Conservation (phyloP, 2,888 invertebrate genomes). For the Drosophila suboccidentalis region DNA sequence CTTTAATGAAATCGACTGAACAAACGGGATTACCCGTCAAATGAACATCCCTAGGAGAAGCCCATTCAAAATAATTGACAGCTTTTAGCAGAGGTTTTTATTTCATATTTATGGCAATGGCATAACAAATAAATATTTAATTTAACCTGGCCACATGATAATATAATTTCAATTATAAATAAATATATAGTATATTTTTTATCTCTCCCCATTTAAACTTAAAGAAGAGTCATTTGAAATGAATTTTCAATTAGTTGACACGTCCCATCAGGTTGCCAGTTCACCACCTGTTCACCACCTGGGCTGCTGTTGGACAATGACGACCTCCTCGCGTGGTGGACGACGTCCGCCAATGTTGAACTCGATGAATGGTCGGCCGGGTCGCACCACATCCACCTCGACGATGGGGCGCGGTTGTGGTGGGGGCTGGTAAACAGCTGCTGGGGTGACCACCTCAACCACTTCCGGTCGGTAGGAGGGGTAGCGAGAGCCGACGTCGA, state of each 20-base stretch:
- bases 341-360: constrained; percentile 70
- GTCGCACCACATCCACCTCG: constrained; percentile 73
- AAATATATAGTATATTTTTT: constrained; percentile 31
- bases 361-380: constrained; percentile 67
- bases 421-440: constrained; percentile 64
- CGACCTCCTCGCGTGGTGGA: constrained; percentile 63
- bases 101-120: constrained; percentile 60
- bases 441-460: constrained; percentile 68
- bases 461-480: constrained; percentile 48
- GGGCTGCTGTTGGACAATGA: constrained; percentile 63
- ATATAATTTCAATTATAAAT: constrained; percentile 64
- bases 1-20: constrained; percentile 20
- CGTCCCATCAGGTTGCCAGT: constrained; percentile 1
- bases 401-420: constrained; percentile 61
- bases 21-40: constrained; percentile 19
- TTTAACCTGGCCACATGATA: constrained; percentile 20
- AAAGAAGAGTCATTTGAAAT: constrained; percentile 38
- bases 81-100: constrained; percentile 33
- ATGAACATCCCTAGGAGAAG: neutral
- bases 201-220: constrained; percentile 26
- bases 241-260: constrained; percentile 39
- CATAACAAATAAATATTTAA: constrained; percentile 55
- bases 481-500: constrained; percentile 65
- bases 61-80: constrained; percentile 25
- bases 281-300: constrained; percentile 64